phyloP scores from a whole-genome alignment of 2,113 vertebrate species.

The Gymnocephalus cernua region DNA sequence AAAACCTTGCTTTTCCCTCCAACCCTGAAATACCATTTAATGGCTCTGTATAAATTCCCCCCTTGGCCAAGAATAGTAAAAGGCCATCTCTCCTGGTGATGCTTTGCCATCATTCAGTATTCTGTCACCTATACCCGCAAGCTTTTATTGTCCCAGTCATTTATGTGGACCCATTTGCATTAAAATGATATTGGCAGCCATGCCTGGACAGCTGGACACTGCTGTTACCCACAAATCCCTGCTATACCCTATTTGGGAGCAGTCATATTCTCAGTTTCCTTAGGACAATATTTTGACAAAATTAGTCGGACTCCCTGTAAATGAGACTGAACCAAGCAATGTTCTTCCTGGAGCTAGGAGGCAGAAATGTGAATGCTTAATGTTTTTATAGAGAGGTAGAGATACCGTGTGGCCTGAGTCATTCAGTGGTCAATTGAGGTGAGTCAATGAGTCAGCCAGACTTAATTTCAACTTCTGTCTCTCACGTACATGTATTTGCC shows the following conservation, averaged over 20 bases:
- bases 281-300: constrained; percentile 65
- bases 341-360: constrained; percentile 32
- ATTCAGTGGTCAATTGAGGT: constrained; percentile 22
- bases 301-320: constrained; percentile 70
- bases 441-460: constrained; percentile 13
- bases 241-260: constrained; percentile 54
- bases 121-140: constrained; percentile 42
- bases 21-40: constrained; percentile 45
- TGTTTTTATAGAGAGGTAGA: constrained; percentile 43
- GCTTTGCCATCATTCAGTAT: constrained; percentile 44
- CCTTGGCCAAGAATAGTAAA: constrained; percentile 42
- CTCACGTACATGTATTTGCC: constrained; percentile 11
- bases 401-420: constrained; percentile 40
- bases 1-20: constrained; percentile 23
- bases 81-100: constrained; percentile 34
- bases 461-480: constrained; percentile 22
- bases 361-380: constrained; percentile 39
- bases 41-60: constrained; percentile 44
- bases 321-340: constrained; percentile 49
- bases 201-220: constrained; percentile 67
- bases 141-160: constrained; percentile 51
- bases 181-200: constrained; percentile 69
- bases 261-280: constrained; percentile 67
- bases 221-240: constrained; percentile 57
- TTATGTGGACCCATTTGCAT: constrained; percentile 68